phyloP scores from a whole-genome alignment of 2,797 vertebrate genomes.

The Alfaro cultratus region DNA sequence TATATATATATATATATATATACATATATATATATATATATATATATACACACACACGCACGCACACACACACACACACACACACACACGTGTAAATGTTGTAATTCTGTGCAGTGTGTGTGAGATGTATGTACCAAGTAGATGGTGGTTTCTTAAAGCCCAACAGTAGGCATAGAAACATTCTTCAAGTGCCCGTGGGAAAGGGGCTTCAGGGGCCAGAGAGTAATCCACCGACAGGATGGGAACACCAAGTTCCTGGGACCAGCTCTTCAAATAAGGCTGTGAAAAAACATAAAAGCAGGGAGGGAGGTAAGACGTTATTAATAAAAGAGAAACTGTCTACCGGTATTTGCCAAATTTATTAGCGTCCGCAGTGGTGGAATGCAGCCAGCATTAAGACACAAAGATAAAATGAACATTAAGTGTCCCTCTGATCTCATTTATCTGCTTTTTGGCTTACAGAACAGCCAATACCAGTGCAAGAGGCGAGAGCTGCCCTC shows the following conservation, averaged over 20 bases:
- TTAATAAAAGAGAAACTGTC: constrained; percentile 28
- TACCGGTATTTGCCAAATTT: constrained; percentile 39
- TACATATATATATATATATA: too few species aligned
- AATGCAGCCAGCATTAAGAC: constrained; percentile 21
- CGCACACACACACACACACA: too few species aligned
- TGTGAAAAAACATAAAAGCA: constrained; percentile 42
- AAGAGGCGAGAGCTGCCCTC: constrained; percentile 27
- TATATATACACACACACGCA: too few species aligned
- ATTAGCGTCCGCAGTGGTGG: constrained; percentile 22
- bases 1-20: background rate
- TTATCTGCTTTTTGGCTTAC: constrained; percentile 51
- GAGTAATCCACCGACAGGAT: constrained; percentile 93
- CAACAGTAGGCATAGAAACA: constrained; percentile 96
- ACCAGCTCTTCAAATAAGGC: constrained; percentile 92
- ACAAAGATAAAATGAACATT: constrained; percentile 49
- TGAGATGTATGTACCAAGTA: constrained; percentile 81
- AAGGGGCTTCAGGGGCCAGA: constrained; percentile 91
- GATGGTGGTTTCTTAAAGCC: constrained; percentile 87
- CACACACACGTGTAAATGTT: background rate
- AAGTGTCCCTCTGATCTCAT: constrained; percentile 52
- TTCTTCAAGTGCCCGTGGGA: constrained; percentile 91
- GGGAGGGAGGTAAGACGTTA: constrained; percentile 12
- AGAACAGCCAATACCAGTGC: constrained; percentile 57
- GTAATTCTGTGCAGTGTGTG: background rate
- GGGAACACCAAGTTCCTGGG: constrained; percentile 87